A percentile compares a stretch with the other conserved stretches of the same genome.
Evolutionary conservation across 2,113 vertebrate species (phyloP).

Genomic region (Tenrec ecaudatus): DNA sequence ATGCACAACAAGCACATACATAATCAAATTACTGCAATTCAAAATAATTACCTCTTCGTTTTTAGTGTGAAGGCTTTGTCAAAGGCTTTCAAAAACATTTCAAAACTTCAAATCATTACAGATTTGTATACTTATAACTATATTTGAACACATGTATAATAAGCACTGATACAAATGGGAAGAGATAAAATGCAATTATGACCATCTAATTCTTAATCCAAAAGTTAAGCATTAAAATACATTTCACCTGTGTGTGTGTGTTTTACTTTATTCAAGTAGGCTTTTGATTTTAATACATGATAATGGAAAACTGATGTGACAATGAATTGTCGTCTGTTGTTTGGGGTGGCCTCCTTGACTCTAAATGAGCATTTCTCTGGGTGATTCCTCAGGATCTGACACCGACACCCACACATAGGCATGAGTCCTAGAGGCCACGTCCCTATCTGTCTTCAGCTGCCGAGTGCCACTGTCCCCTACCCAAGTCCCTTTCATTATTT

Average conservation of each 20-base stretch:
- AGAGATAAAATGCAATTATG: conserved; percentile 21
- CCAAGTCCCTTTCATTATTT: conserved; percentile 54
- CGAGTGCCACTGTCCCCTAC: conserved; percentile 42
- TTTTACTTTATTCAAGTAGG: conserved; percentile 76
- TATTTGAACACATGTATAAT: background rate
- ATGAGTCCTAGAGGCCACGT: background rate
- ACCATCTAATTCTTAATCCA: background rate
- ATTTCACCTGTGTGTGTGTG: conserved; percentile 24
- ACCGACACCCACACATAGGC: background rate
- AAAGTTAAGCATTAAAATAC: conserved; percentile 65
- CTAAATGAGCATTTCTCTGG: conserved; percentile 18
- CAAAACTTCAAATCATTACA: background rate
- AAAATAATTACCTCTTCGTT: conserved; percentile 37
- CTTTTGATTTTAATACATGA: conserved; percentile 64
- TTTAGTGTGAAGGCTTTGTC: background rate
- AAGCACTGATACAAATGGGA: background rate
- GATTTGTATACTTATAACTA: background rate
- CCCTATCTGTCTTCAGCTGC: conserved; percentile 11
- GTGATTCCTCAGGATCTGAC: conserved; percentile 36
- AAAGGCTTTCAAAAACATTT: background rate
- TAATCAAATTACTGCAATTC: background rate
- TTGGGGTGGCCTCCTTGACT: background rate
- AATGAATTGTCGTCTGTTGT: background rate
- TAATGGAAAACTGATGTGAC: background rate
- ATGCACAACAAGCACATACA: conserved; percentile 46